Conservation (phyloP, 1,140 invertebrate species). For the Nephotettix cincticeps region DNA sequence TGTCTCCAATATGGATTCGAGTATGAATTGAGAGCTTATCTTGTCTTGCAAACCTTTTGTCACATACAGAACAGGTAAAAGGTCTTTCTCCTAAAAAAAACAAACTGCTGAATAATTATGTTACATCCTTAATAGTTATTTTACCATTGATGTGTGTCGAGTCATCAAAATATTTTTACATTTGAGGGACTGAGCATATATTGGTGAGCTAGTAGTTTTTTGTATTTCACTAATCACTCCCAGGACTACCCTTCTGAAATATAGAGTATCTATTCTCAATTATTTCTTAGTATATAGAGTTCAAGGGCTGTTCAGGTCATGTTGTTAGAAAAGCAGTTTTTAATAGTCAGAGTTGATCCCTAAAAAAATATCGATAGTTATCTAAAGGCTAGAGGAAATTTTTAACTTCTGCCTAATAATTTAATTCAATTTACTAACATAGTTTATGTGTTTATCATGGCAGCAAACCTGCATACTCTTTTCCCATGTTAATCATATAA, state of each 20-base stretch:
- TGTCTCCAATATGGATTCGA: slow-evolving; percentile 19
- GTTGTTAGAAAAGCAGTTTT: no score
- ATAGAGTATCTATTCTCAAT: no score
- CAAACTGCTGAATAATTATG: not conserved
- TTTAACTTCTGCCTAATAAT: no score
- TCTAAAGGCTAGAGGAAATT: no score
- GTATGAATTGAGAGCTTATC: slow-evolving; percentile 12
- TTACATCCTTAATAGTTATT: not conserved
- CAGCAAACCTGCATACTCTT: no score
- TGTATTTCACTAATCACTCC: not conserved
- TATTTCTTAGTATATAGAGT: no score
- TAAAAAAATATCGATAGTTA: no score
- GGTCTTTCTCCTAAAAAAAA: slow-evolving; percentile 22
- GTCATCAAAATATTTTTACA: not conserved
- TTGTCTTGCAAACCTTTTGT: not conserved
- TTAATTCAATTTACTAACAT: no score
- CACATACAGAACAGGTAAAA: not conserved
- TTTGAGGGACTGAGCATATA: not conserved
- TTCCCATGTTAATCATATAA: no score
- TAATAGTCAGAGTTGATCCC: no score
- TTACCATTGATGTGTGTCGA: not conserved
- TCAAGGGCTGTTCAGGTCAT: no score
- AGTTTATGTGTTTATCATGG: no score
- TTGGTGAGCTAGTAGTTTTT: not conserved
- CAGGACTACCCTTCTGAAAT: not conserved